A percentile compares a stretch with the other conserved stretches of the same genome.
Conservation (phyloP, 2,888 invertebrate species). For the Ischnus inquisitorius region DNA sequence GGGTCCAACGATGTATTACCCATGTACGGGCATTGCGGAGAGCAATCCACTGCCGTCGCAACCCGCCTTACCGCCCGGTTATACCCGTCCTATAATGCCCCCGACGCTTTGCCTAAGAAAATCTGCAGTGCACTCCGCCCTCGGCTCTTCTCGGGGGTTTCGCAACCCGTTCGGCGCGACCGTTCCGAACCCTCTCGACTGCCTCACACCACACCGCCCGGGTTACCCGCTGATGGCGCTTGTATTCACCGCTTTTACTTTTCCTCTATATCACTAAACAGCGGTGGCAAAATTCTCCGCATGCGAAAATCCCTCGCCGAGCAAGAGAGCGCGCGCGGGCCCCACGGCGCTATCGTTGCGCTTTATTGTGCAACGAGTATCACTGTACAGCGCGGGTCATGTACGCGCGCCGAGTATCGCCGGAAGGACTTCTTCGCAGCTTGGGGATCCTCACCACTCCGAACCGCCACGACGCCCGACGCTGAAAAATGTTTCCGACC, state of each 20-base stretch:
- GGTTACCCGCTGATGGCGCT: constrained; percentile 12
- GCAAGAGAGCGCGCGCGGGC: not conserved
- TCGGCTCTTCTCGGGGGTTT: not conserved
- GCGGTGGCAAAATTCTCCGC: constrained; percentile 30
- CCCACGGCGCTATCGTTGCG: not conserved
- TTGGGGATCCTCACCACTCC: constrained; percentile 37
- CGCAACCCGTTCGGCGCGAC: not conserved
- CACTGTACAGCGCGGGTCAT: constrained; percentile 16
- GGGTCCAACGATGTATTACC: constrained; percentile 81
- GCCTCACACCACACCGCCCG: not conserved
- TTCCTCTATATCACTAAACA: constrained; percentile 26
- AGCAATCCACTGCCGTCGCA: constrained; percentile 71
- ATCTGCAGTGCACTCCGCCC: constrained; percentile 23
- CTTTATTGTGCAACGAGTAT: constrained; percentile 22
- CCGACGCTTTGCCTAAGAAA: constrained; percentile 53
- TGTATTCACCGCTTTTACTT: constrained; percentile 29
- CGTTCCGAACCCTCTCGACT: not conserved
- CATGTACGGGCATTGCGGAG: constrained; percentile 78
- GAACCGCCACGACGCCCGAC: constrained; percentile 51
- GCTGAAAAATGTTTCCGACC: constrained; percentile 69
- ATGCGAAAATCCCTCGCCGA: constrained; percentile 19
- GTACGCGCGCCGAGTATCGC: constrained; percentile 48
- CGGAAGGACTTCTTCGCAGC: constrained; percentile 66
- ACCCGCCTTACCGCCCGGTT: constrained; percentile 38
- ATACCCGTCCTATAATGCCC: constrained; percentile 12